These are phyloP conservation scores for Cyprinodon tularosa DNA, from an alignment of 2,113 vertebrate species.

Conservation along the genomic window DNA sequence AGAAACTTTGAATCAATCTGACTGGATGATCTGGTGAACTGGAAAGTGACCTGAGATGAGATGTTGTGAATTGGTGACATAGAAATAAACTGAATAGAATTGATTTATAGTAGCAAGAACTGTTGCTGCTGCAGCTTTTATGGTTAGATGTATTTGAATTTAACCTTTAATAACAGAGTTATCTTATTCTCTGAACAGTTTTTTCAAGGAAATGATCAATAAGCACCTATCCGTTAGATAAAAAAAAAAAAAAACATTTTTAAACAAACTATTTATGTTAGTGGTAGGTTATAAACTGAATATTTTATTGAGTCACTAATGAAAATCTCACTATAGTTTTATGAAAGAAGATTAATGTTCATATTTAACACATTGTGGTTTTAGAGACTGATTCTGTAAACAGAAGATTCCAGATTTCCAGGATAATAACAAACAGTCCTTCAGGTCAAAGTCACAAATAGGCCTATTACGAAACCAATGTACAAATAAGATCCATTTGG, in stretches of 20 bases:
- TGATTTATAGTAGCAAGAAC: neutral
- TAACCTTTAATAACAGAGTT: neutral
- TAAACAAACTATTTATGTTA: too few relatives aligned
- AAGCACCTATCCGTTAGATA: slow-evolving; percentile 6
- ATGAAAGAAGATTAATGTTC: neutral
- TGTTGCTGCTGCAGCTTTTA: slow-evolving; percentile 32
- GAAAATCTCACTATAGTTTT: neutral
- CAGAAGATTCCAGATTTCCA: neutral
- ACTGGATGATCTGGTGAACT: too few relatives aligned
- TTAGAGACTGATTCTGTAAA: neutral
- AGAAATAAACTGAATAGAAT: too few relatives aligned
- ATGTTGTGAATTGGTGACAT: too few relatives aligned
- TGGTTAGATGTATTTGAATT: slow-evolving; percentile 30
- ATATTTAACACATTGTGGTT: neutral
- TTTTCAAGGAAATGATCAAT: slow-evolving; percentile 26
- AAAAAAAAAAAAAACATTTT: too few relatives aligned
- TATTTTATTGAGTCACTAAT: too few relatives aligned
- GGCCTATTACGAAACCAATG: neutral
- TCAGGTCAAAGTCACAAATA: neutral
- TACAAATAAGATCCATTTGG: neutral
- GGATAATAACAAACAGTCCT: slow-evolving; percentile 10
- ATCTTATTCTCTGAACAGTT: slow-evolving; percentile 41
- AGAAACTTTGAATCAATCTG: too few relatives aligned
- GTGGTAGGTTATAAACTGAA: too few relatives aligned
- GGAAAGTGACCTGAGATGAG: too few relatives aligned